A percentile compares a stretch with the other conserved stretches of the same genome.
Evolutionary conservation across 2,888 invertebrate genomes (phyloP).

Genomic region (Microplitis manilae): DNA sequence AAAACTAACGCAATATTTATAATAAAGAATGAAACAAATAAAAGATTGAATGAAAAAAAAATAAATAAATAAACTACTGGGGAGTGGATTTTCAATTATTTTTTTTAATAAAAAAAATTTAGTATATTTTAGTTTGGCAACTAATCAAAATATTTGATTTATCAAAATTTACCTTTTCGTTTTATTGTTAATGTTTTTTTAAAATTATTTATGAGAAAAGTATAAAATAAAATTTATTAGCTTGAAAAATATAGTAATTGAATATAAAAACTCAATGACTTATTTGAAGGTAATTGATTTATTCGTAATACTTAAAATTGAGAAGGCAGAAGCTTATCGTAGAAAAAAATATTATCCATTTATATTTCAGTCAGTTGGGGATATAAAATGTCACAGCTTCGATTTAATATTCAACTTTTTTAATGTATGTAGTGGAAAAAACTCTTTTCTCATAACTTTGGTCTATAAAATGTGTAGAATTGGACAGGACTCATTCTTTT

Average conservation of each 20-base stretch:
- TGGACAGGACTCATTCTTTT: not conserved
- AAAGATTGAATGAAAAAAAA: not conserved
- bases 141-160: too few relatives aligned
- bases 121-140: not conserved
- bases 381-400: not conserved
- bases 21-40: slow-evolving; percentile 14
- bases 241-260: too few relatives aligned
- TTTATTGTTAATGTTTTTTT: too few relatives aligned
- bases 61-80: not conserved
- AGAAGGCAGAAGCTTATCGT: not conserved
- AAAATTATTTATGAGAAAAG: too few relatives aligned
- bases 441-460: not conserved
- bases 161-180: too few relatives aligned
- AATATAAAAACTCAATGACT: not conserved
- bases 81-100: not conserved
- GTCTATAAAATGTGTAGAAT: not conserved
- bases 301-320: not conserved
- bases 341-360: not conserved
- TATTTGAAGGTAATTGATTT: not conserved
- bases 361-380: not conserved
- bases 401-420: slow-evolving; percentile 15
- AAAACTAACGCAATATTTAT: slow-evolving; percentile 10
- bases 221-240: too few relatives aligned
- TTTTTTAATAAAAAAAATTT: not conserved
- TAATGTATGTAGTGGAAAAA: not conserved